Evolutionary conservation across 1,140 invertebrate genomes (phyloP), one percentile per base, ranked within the genome.

Genomic region (Planococcus citri): DNA sequence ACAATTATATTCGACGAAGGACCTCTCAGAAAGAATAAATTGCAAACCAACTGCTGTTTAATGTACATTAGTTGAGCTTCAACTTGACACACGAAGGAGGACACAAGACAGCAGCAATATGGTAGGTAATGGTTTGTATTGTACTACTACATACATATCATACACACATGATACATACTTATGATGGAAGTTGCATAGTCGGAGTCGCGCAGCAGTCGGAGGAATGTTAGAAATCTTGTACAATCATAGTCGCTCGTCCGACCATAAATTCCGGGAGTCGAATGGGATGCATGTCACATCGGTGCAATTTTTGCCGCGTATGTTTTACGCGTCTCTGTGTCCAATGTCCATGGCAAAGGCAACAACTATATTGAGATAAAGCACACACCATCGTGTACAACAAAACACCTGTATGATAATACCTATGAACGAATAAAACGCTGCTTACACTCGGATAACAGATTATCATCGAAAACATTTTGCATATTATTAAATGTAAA

Each of bases 401-500:
- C 41, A 51, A 51, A 51, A 51, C 41, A 51, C 41, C 41, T 51
- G 41, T 51, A 51, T 17, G 41, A n/a, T n/a, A n/a, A n/a, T n/a
- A n/a, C n/a, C n/a, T n/a, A n/a, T 33, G 12, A 6, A 33, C 12
- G 29, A 51, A 51, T 4, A 51, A 51, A 9, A 51, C 29, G 17
- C 4, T 17, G 41, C 6, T 6, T 51, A 51, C 41, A 51, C 41
- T 9, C 41, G n/a, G 41, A 51, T 64, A 64, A 64, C 60, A 64
- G 60, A 64, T 64, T 64, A 64, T 64, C 21, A 27, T 24, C 60
- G 60, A 64, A 64, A 25, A 64, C 25, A 64, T 64, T 64, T 64
- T 64, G 60, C 60, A 64, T 64, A 64, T 64, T 64, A 64, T 64
- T 64, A 64, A 64, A 64, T 64, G 60, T 24, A 64, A 64, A 64